Base-by-base conservation (phyloP, 1,140 invertebrate species). In the Camponotus vicinus region DNA sequence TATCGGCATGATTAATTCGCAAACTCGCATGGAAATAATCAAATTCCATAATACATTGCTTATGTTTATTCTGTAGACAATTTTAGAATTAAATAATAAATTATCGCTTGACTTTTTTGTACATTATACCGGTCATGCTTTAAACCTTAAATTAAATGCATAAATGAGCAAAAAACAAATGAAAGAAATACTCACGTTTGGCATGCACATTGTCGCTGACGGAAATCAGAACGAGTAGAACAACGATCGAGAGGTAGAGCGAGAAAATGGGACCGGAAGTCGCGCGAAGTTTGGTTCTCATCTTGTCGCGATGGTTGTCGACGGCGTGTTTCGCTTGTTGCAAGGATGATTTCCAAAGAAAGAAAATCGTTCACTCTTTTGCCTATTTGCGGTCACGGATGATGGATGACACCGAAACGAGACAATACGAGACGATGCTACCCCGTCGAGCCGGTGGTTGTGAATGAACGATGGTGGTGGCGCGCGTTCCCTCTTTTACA, bases 381-480 rank as follows among this genome's bases (percentile, higher is more conserved):
- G 13, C 3, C 37, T 34, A n/a, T 52, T 52, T 21, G 11, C 34
- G 32, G 2, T 42, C 9, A 4, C n/a, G 42, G 15, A 49, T 49
- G 9, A n/a, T 11, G 8, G 8, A 71, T 57, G 45, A 45, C 61
- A 85, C 40, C 67, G 49, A 52, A 15, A 52, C 49, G 49, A 52
- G 49, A 52, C 49, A 4, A 52, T 15, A 52, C 45, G 45, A 52
- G 49, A 52, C 49, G 49, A 93, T 92, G 92, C 63, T 92, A 89
- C 90, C 82, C 82, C 88, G 86, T 66, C 92, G 89, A 93, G 88
- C 92, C 91, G 91, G 93, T 93, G 91, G 86, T 94, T 93, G 89
- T 91, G 89, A 94, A 90, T 94, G 93, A 93, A 93, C 91, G 92
- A 89, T 85, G 75, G 88, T 84, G 57, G 88, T 75, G 91, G 84